A percentile compares a stretch with the other conserved stretches of the same genome.
Evolutionary conservation across 2,113 vertebrate species (phyloP).

Genomic region (Daubentonia madagascariensis): DNA sequence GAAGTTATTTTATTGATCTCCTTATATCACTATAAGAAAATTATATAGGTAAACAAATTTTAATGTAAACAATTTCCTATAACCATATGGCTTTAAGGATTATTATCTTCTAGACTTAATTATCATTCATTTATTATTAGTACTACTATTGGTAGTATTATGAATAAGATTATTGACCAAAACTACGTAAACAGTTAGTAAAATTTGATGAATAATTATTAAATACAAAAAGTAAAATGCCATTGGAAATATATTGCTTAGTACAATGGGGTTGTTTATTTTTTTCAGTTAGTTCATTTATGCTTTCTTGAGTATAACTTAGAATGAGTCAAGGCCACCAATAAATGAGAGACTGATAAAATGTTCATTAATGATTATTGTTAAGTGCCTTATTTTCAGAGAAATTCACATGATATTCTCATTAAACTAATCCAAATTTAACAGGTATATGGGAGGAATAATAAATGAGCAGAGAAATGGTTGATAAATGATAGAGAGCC

Average conservation of each 20-base stretch:
- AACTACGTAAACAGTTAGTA: not conserved
- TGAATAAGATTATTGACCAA: not conserved
- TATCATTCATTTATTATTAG: not conserved
- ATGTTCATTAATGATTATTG: not conserved
- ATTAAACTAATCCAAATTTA: not conserved
- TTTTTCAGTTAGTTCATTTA: not conserved
- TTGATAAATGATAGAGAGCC: not conserved
- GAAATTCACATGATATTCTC: not conserved
- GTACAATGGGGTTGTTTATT: not conserved
- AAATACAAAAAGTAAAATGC: constrained; percentile 28
- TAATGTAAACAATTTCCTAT: not conserved
- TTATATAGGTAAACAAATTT: not conserved
- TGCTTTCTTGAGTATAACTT: not conserved
- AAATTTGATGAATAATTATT: not conserved
- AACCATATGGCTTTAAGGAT: not conserved
- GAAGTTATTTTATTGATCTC: constrained; percentile 1
- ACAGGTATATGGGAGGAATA: not conserved
- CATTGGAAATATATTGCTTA: not conserved
- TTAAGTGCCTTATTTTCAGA: constrained; percentile 24
- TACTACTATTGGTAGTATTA: not conserved
- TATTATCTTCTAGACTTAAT: not conserved
- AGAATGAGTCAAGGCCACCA: not conserved
- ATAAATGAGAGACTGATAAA: not conserved
- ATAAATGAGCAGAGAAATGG: not conserved
- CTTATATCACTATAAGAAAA: not conserved